phyloP scores from a whole-genome alignment of 2,888 invertebrate species.

The Hypsopygia costalis region DNA sequence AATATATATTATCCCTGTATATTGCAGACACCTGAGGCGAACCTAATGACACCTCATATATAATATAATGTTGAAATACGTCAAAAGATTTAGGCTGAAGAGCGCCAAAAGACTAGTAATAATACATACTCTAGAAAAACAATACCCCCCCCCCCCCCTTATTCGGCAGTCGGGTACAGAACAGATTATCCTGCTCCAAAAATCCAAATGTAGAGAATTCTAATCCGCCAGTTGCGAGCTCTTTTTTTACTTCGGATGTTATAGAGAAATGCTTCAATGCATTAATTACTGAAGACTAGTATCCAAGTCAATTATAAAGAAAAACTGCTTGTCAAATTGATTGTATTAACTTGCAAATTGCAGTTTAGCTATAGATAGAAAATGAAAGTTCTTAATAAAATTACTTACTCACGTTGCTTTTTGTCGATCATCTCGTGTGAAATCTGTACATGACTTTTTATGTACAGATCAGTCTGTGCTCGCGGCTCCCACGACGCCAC shows the following conservation, averaged over 20 bases:
- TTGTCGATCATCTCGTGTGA: constrained; percentile 63
- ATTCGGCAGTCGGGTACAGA: no score
- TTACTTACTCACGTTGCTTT: constrained; percentile 52
- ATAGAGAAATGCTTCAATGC: background rate
- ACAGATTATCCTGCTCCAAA: no score
- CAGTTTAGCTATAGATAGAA: constrained; percentile 48
- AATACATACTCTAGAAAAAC: no score
- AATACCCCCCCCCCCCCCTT: no score
- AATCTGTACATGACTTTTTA: constrained; percentile 40
- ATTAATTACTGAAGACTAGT: background rate
- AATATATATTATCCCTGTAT: no score
- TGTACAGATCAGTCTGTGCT: constrained; percentile 23
- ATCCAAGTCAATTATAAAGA: constrained; percentile 18
- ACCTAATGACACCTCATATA: no score
- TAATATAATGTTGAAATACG: no score
- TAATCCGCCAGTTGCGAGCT: no score
- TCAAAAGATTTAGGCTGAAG: no score
- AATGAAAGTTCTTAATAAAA: constrained; percentile 60
- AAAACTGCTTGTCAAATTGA: constrained; percentile 26
- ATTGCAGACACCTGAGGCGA: no score
- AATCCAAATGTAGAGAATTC: no score
- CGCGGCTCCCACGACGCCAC: constrained; percentile 12
- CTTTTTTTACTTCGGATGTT: background rate
- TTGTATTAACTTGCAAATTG: constrained; percentile 36
- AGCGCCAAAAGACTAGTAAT: no score